These are phyloP conservation scores for Panthera uncia DNA, from an alignment of 2,113 vertebrate species.

Conservation along the genomic window DNA sequence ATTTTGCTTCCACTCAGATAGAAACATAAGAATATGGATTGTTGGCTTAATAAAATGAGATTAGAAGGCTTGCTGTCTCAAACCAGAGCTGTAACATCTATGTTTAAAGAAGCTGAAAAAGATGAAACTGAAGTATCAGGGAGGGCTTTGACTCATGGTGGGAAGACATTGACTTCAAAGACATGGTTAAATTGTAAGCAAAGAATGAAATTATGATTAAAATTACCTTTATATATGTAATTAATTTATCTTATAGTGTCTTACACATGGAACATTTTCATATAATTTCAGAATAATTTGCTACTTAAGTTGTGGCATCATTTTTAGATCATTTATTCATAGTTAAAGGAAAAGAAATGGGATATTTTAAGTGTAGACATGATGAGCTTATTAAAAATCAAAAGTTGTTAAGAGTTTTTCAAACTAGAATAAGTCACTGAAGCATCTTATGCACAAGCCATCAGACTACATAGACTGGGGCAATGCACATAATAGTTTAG, in stretches of 20 bases:
- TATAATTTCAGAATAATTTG: constrained; percentile 46
- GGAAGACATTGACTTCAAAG: constrained; percentile 49
- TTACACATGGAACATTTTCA: neutral
- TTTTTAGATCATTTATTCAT: constrained; percentile 40
- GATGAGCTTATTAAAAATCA: constrained; percentile 21
- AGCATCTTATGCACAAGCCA: constrained; percentile 17
- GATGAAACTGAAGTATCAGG: constrained; percentile 25
- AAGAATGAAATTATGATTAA: constrained; percentile 25
- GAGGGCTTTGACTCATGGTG: constrained; percentile 44
- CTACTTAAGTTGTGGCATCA: constrained; percentile 43
- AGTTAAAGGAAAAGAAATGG: neutral
- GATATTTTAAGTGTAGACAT: constrained; percentile 48
- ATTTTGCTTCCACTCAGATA: neutral
- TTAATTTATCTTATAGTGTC: constrained; percentile 36
- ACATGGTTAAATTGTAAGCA: constrained; percentile 45
- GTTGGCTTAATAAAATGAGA: constrained; percentile 41
- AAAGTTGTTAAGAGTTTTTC: constrained; percentile 49
- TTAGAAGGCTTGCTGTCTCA: constrained; percentile 52
- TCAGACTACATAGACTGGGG: neutral
- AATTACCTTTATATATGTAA: constrained; percentile 39
- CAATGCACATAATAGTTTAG: neutral
- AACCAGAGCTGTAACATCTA: constrained; percentile 27
- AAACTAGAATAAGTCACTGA: constrained; percentile 33
- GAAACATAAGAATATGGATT: constrained; percentile 36
- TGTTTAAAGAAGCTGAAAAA: constrained; percentile 59